phyloP scores from a whole-genome alignment of 2,888 invertebrate genomes.

The Fragum whitleyi region DNA sequence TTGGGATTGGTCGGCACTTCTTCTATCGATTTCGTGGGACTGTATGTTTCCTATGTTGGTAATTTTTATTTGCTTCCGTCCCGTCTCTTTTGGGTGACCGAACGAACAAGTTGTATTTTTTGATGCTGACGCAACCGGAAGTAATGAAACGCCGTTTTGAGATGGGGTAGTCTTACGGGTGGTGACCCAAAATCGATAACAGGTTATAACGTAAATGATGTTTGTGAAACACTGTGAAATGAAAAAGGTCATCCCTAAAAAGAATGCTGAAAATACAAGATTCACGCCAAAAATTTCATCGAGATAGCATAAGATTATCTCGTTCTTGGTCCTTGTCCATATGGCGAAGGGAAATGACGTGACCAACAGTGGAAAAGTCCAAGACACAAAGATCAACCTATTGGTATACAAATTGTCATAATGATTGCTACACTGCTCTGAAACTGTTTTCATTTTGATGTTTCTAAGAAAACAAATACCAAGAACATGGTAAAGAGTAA shows the following conservation, averaged over 20 bases:
- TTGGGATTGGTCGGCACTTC: background rate
- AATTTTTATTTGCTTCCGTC: background rate
- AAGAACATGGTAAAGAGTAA: background rate
- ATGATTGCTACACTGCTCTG: background rate
- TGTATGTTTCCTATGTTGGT: background rate
- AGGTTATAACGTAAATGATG: background rate
- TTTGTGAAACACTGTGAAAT: conserved; percentile 4
- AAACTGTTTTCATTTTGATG: background rate
- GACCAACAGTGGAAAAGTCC: background rate
- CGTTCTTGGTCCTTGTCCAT: background rate
- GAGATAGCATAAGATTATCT: background rate
- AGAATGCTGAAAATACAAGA: background rate
- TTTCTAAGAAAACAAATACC: conserved; percentile 1
- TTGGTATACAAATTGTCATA: background rate
- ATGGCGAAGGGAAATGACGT: background rate
- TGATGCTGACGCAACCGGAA: background rate
- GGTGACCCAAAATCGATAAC: background rate
- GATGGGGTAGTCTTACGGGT: background rate
- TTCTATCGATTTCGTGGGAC: background rate
- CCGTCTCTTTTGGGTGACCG: background rate
- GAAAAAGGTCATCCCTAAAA: background rate
- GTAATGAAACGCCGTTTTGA: background rate
- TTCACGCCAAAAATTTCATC: background rate
- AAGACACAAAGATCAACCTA: background rate
- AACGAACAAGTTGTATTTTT: background rate